Evolutionary conservation across 2,113 vertebrate species (phyloP).

Genomic region (Oceanites oceanicus): DNA sequence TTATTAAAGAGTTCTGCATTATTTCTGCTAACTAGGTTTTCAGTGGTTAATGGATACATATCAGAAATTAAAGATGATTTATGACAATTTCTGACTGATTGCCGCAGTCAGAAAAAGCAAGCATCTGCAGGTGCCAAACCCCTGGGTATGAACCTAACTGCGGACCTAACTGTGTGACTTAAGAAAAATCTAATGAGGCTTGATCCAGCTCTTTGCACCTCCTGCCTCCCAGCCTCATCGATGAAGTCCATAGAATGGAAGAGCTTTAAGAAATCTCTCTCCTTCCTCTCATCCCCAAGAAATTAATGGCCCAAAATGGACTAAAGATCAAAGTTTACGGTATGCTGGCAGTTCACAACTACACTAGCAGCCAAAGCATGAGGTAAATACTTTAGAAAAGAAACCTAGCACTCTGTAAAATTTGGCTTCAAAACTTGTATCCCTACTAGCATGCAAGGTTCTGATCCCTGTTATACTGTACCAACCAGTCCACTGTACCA

Average conservation of each 20-base stretch:
- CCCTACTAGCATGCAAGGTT: background rate
- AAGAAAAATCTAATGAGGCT: background rate
- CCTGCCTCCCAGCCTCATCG: background rate
- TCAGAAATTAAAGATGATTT: background rate
- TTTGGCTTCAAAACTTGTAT: background rate
- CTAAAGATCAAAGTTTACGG: background rate
- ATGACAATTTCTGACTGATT: background rate
- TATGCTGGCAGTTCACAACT: background rate
- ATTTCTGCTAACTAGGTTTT: background rate
- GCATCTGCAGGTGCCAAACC: background rate
- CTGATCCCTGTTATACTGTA: background rate
- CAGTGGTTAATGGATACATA: rapidly evolving
- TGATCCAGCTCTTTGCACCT: background rate
- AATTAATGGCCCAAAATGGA: background rate
- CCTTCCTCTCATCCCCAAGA: background rate
- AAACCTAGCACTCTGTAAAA: background rate
- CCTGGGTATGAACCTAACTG: background rate
- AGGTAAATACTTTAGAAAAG: background rate
- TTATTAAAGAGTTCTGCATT: background rate
- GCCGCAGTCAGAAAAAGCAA: background rate
- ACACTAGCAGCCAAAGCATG: background rate
- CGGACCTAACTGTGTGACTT: background rate
- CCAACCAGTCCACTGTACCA: background rate
- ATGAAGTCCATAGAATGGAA: background rate
- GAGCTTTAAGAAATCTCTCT: background rate